Evolutionary conservation across 2,888 invertebrate species (phyloP), one percentile per base, ranked within the genome.

Genomic region (Tenthredo distinguenda): DNA sequence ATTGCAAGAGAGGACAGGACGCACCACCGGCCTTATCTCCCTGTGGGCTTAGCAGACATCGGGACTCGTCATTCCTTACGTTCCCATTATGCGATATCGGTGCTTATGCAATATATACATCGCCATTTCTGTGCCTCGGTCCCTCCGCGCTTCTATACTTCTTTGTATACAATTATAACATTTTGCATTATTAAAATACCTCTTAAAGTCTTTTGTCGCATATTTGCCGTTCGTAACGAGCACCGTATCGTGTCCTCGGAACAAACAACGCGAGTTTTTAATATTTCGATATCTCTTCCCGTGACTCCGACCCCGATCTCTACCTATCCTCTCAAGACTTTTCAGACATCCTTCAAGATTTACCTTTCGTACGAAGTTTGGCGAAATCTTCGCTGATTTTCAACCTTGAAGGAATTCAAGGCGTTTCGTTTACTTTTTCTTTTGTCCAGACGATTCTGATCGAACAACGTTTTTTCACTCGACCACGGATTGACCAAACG

Each of bases 141-240:
- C 0, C 18, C 47, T 2, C 34, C 31, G 31, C 18, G 21, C 43
- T 40, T 31, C 40, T n/a, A 72, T 55, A 55, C 79, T 40, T 85
- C 85, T 85, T 85, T 85, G 68, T 85, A 74, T 58, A 65, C 87
- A 89, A 89, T 89, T 89, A 89, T 88, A 88, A 89, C 88, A 89
- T 88, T 72, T 68, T 84, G 85, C 86, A 88, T 90, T 88, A 89
- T 89, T 88, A 86, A 90, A 87, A 86, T 86, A 40, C 86, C 82
- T 55, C 71, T 82, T 82, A 85, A 81, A 71, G 86, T 90, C 90
- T 90, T 91, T 92, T 91, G 90, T 91, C 87, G 89, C 88, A 87
- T 90, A 89, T 91, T 90, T 90, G 89, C 89, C 87, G 87, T 87
- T 85, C 88, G 65, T 81, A 92, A 92, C 90, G 90, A 92, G 90